Percentiles rank a stretch among this genome's conserved stretches.
Evolutionary conservation across 2,113 vertebrate genomes (phyloP).

Genomic region (Ifrita kowaldi): DNA sequence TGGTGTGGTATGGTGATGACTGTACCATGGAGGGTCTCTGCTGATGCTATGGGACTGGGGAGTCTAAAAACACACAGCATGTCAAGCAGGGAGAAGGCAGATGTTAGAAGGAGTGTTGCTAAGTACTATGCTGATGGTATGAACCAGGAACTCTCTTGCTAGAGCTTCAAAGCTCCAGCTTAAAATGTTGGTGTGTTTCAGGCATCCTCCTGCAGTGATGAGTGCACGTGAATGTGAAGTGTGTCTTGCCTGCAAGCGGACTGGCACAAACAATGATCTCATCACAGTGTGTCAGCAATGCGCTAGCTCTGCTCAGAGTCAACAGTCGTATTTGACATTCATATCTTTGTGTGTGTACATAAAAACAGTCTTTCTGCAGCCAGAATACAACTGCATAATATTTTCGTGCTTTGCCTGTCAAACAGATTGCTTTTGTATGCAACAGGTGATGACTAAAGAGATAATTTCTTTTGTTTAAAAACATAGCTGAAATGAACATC

Average conservation of each 20-base stretch:
- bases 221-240: not conserved
- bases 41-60: no score
- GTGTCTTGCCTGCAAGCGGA: not conserved
- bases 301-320: not conserved
- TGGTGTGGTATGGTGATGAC: not conserved
- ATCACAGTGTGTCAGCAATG: not conserved
- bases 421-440: not conserved
- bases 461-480: not conserved
- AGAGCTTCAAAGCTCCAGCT: not conserved
- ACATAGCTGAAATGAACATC: not conserved
- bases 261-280: not conserved
- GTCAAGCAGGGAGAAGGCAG: not conserved
- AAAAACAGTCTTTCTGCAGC: not conserved
- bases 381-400: not conserved
- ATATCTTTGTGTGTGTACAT: not conserved
- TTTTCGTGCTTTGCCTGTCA: not conserved
- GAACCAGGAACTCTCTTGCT: not conserved
- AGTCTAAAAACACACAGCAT: fast-evolving
- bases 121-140: no score
- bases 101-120: not conserved
- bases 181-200: not conserved
- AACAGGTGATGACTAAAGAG: not conserved
- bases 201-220: not conserved
- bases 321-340: not conserved
- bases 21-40: not conserved